Base-by-base conservation (phyloP, 2,888 invertebrate genomes). In the Heteromyza rotundicornis region DNA sequence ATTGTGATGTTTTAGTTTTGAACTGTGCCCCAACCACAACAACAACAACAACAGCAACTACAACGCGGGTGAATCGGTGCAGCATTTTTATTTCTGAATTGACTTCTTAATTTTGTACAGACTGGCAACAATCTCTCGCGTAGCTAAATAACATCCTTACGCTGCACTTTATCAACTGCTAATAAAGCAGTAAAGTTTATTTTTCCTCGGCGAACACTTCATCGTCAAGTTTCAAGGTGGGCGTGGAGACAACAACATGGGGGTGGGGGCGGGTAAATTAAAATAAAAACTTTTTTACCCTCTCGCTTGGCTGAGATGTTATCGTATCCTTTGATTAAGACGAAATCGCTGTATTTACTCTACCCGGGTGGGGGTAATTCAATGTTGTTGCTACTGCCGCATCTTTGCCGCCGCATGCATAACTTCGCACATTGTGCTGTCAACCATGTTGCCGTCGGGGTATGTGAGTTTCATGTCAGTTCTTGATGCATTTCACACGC, bases 401-500 rank as follows among this genome's bases (percentile, higher is more conserved):
- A n/a, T 40, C 40, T 10, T n/a, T 3, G 40, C 8, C 16, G 40
- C 8, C 14, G 40, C 7, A n/a, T 40, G 40, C 40, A 10, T n/a
- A 40, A 40, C n/a, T 40, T 40, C n/a, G 8, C 40, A 40, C 40
- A 40, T 40, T 40, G 40, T n/a, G n/a, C 40, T 7, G 10, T 40
- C n/a, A 40, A 66, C 59, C 59, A 60, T 56, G 61, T 55, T 55
- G 52, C 57, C 50, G 23, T 27, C 44, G 23, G 56, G 27, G 40
- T 10, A 40, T n/a, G 40, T n/a, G 27, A 27, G 40, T 40, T n/a
- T n/a, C 40, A 40, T 40, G 67, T 68, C 68, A 73, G 75, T 70
- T 76, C 75, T 75, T 64, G 64, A 67, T 70, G 72, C 69, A 32
- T 35, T 8, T 7, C 35, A 27, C 2, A 3, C 20, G 8, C 32